Evolutionary conservation across 2,888 invertebrate genomes (phyloP).

Genomic region (Chouioia cunea): DNA sequence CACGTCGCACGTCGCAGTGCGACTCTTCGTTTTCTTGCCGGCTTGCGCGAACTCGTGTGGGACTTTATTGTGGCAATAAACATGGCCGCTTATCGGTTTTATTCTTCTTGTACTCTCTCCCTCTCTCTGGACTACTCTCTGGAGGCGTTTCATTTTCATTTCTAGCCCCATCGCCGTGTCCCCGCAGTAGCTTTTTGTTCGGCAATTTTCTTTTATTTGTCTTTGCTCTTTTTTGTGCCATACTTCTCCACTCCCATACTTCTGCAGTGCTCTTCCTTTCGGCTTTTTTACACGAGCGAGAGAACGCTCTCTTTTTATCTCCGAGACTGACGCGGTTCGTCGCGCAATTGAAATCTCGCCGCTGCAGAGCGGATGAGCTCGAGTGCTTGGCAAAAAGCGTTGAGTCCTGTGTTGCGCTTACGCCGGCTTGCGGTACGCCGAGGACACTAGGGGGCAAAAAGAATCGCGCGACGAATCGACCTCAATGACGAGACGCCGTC

Average conservation of each 20-base stretch:
- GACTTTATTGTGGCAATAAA: conserved; percentile 44
- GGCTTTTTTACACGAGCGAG: conserved; percentile 21
- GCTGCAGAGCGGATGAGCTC: conserved; percentile 14
- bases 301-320: conserved; percentile 21
- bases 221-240: neutral
- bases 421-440: neutral
- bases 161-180: neutral
- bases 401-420: too few relatives aligned
- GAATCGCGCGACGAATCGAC: conserved; percentile 45
- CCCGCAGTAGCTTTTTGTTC: neutral
- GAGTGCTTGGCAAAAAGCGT: neutral
- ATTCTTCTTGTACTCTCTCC: neutral
- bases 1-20: conserved; percentile 19
- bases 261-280: conserved; percentile 13
- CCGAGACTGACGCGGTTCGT: conserved; percentile 35
- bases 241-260: conserved; percentile 19
- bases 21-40: conserved; percentile 11
- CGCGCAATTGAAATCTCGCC: conserved; percentile 39
- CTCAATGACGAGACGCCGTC: conserved; percentile 32
- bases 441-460: conserved; percentile 31
- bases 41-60: neutral
- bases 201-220: conserved; percentile 19
- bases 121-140: neutral
- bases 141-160: conserved; percentile 39
- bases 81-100: conserved; percentile 39